Evolutionary conservation across 2,888 invertebrate species (phyloP), one percentile per base, ranked within the genome.

Genomic region (Lepeophtheirus nordmannii): DNA sequence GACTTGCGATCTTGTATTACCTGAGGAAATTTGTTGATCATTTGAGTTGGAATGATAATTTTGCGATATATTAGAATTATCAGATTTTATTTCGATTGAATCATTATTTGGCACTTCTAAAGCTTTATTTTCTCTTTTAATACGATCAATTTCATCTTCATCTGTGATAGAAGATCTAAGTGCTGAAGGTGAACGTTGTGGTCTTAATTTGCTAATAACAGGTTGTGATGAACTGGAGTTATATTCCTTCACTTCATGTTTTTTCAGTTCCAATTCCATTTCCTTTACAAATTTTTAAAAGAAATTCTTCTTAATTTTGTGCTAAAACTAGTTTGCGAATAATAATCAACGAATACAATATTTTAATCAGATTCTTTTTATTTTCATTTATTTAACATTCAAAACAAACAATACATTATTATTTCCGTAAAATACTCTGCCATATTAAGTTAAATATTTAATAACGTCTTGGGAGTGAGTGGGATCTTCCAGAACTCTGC

Each of bases 171-270:
- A 68, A 68, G 70, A 70, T 68, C 69, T 59, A 69, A 70, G 58
- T 71, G 70, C 12, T 71, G 67, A 56, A 73, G 71, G 63, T 72
- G 71, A 71, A 80, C 80, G 41, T 23, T 7, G 46, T 9, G n/a
- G 7, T 30, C 8, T 22, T 59, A 22, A n/a, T 8, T n/a, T 17
- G 14, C 59, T 67, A 82, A 80, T 67, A 70, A 81, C 77, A 67
- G 81, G 80, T 69, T 82, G 80, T 70, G 80, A 75, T 67, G 61
- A 62, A 38, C 63, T 30, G 12, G 3, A 59, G 80, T 9, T 78
- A 65, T 71, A 67, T 68, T 68, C 30, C 7, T 30, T 30, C 7
- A 68, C 62, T 12, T 62, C 86, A 74, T 86, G 86, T 37, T 67
- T 68, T 46, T 46, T 58, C 65, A 65, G 38, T 65, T 65, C 65